Conservation (phyloP, 1,140 invertebrate genomes). For the Drosophila pruinosa region DNA sequence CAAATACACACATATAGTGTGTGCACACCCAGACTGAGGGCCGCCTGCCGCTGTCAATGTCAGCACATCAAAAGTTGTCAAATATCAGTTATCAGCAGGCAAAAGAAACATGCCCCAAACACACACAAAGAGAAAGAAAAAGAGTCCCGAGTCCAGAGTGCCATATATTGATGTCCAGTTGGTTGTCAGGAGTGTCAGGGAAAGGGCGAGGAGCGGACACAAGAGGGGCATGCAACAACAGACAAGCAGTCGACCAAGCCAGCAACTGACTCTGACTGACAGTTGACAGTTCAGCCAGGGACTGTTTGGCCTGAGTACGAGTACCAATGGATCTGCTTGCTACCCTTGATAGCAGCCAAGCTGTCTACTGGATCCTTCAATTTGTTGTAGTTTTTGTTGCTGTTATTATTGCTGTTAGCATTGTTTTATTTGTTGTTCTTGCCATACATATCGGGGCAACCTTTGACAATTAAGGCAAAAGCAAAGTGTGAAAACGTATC, state of each 20-base stretch:
- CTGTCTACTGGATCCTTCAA: slow-evolving; percentile 54
- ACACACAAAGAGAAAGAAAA: slow-evolving; percentile 24
- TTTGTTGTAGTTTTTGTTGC: too few relatives aligned
- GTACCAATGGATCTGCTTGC: slow-evolving; percentile 11
- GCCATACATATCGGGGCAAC: slow-evolving; percentile 65
- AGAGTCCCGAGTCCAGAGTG: slow-evolving; percentile 18
- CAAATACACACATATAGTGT: slow-evolving; percentile 9
- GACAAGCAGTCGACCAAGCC: slow-evolving; percentile 25
- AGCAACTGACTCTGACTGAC: slow-evolving; percentile 61
- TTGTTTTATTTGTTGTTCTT: slow-evolving; percentile 24
- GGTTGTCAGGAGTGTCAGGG: background rate
- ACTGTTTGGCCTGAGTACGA: slow-evolving; percentile 4
- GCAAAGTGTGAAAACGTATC: slow-evolving; percentile 67
- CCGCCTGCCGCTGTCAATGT: slow-evolving; percentile 66
- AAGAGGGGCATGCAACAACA: slow-evolving; percentile 10
- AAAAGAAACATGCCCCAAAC: slow-evolving; percentile 68
- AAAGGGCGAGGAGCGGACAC: background rate
- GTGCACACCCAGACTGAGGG: slow-evolving; percentile 30
- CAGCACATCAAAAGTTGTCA: slow-evolving; percentile 79
- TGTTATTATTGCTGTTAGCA: slow-evolving; percentile 29
- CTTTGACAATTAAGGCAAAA: slow-evolving; percentile 74
- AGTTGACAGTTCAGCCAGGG: slow-evolving; percentile 75
- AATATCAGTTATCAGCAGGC: slow-evolving; percentile 79
- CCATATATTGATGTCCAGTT: slow-evolving; percentile 69
- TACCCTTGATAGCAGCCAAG: slow-evolving; percentile 51